Percentiles rank a stretch among this genome's conserved stretches.
Evolutionary conservation across 2,888 invertebrate species (phyloP).

Genomic region (Nephrocerus scutellatus): DNA sequence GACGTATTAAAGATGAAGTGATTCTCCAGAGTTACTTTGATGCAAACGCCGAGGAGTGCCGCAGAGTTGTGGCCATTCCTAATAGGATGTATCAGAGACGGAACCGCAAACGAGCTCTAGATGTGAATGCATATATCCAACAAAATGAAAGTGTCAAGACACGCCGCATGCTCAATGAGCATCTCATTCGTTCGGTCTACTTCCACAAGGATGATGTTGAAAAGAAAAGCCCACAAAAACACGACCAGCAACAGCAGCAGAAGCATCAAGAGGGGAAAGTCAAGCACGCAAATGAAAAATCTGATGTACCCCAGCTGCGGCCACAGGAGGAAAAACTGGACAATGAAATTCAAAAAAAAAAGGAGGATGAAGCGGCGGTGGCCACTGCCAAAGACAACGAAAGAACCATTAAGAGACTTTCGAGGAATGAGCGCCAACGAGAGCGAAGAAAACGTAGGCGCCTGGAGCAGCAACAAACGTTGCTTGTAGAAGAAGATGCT

Average conservation of each 20-base stretch:
- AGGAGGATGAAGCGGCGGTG: not conserved
- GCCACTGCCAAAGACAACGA: constrained; percentile 6
- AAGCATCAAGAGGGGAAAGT: constrained; percentile 6
- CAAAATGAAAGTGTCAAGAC: constrained; percentile 28
- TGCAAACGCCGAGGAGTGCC: constrained; percentile 22
- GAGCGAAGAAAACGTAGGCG: no score
- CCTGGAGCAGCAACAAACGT: no score
- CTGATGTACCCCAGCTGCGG: not conserved
- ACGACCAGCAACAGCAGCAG: not conserved
- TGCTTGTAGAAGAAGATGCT: no score
- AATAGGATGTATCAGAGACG: constrained; percentile 26
- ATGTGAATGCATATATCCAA: constrained; percentile 20
- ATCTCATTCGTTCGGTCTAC: constrained; percentile 32
- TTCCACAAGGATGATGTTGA: constrained; percentile 29
- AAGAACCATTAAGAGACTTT: no score
- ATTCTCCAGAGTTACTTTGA: constrained; percentile 23
- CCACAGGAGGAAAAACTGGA: not conserved
- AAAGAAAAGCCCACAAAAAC: not conserved
- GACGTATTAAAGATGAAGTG: constrained; percentile 17
- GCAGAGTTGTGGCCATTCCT: constrained; percentile 35
- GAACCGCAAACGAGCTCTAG: constrained; percentile 30
- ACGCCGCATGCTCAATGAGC: constrained; percentile 27
- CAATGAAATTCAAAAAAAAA: not conserved
- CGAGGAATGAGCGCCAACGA: no score
- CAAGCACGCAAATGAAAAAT: constrained; percentile 4